Evolutionary conservation across 2,113 vertebrate species (phyloP), one percentile per base, ranked within the genome.

Genomic region (Crotalus helleri): DNA sequence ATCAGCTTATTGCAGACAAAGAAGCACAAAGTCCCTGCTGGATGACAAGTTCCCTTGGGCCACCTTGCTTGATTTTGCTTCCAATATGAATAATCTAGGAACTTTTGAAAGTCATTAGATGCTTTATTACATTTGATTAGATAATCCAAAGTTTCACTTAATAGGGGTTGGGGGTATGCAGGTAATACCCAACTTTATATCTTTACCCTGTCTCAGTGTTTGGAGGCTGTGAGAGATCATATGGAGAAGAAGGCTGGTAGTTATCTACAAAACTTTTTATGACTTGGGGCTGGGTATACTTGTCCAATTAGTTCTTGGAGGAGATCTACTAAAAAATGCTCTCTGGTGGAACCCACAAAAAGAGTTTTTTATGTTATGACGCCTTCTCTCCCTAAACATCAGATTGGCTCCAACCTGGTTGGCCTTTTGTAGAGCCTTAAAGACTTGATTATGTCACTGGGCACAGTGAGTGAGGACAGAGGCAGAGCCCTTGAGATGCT

Each of bases 31-130:
- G 87, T n/a, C 8, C 91, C 4, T 0, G 0, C 86, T 93, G 91
- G 17, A 0, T 93, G 92, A 74, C 87, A 92, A 81, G 12, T 94
- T 86, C 46, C 44, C 13, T 15, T 17, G n/a, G 5, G 2, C n/a
- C 64, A 81, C 17, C 33, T 81, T 39, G 33, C 33, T 81, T 81
- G 33, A 39, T 44, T 81, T 87, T 93, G 90, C 92, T 95, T 95
- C 94, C 90, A 85, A 86, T 89, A 21, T 91, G 94, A 95, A 96
- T 94, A 96, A 90, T 94, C 94, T 57, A 57, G 44, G 61, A 94
- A 90, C 93, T 91, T 90, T 94, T 96, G 95, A 97, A 97, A 95
- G 90, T 49, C 46, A n/a, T 0, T 95, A 92, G 87, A 93, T 95
- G 89, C 96, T 94, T 92, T 92, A 93, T 94, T 94, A 85, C 91